A percentile compares a stretch with the other conserved stretches of the same genome.
These are phyloP conservation scores for Bombycilla garrulus DNA, from an alignment of 2,113 vertebrate genomes.

Conservation along the genomic window DNA sequence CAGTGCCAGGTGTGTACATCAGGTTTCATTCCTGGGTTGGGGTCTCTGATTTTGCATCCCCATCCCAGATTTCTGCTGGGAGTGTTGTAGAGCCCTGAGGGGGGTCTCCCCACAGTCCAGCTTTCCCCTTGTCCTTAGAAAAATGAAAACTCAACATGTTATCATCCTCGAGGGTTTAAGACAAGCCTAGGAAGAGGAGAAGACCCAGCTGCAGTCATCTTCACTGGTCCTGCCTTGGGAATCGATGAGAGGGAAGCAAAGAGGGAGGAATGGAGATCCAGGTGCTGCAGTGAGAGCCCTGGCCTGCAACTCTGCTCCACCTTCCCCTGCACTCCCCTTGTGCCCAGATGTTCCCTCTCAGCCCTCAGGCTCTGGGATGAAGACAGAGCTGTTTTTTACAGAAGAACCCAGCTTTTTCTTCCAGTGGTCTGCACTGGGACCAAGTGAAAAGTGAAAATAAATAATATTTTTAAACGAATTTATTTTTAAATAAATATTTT, in stretches of 20 bases:
- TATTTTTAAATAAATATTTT: too few species aligned
- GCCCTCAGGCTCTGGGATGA: too few species aligned
- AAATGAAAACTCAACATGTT: background rate
- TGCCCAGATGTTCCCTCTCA: background rate
- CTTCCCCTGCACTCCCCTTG: accelerated
- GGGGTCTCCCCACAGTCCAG: background rate
- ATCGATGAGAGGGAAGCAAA: background rate
- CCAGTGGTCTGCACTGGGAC: background rate
- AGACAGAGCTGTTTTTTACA: accelerated
- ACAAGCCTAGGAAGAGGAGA: background rate
- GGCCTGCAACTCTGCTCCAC: background rate
- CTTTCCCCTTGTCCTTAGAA: background rate
- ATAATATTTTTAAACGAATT: background rate
- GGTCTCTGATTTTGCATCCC: background rate
- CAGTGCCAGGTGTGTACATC: background rate
- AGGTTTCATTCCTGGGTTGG: background rate
- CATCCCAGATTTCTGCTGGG: background rate
- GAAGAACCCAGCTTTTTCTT: background rate
- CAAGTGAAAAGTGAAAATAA: background rate
- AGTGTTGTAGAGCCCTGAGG: background rate
- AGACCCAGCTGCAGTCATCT: background rate
- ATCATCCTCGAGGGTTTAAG: background rate
- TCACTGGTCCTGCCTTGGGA: background rate
- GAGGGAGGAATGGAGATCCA: background rate
- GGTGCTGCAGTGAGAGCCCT: background rate